Conservation (phyloP, 1,140 invertebrate species). For the Metopolophium dirhodum region DNA sequence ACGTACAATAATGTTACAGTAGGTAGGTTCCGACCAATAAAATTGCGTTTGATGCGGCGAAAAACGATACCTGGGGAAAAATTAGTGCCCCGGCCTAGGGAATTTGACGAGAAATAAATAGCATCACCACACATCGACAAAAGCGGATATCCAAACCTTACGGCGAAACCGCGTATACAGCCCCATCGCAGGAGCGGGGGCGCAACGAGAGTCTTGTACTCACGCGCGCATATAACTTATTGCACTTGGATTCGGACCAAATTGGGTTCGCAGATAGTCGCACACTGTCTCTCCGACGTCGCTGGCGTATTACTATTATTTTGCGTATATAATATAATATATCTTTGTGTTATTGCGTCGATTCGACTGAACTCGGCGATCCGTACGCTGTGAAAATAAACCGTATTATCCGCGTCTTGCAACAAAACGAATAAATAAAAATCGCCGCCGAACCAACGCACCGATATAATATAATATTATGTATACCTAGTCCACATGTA, state of each 20-base stretch:
- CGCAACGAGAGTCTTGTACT: background rate
- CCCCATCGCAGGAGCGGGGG: background rate
- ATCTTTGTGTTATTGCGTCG: background rate
- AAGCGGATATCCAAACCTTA: background rate
- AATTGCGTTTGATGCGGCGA: background rate
- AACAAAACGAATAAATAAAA: background rate
- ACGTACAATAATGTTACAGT: background rate
- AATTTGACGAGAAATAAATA: background rate
- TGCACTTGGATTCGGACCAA: slow-evolving; percentile 25
- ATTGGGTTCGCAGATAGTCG: background rate
- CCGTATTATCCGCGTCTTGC: background rate
- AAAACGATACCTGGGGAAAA: background rate
- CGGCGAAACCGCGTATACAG: background rate
- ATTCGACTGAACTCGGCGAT: background rate
- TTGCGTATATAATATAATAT: background rate
- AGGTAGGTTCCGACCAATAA: background rate
- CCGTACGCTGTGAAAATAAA: background rate
- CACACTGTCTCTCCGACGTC: background rate
- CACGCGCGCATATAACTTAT: slow-evolving; percentile 25
- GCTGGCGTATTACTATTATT: background rate
- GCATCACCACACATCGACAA: background rate
- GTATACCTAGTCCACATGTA: too few relatives aligned
- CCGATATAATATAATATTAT: background rate
- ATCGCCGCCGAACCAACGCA: background rate
- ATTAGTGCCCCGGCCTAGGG: background rate